Evolutionary conservation across 2,888 invertebrate genomes (phyloP).

Genomic region (Achlya flavicornis): DNA sequence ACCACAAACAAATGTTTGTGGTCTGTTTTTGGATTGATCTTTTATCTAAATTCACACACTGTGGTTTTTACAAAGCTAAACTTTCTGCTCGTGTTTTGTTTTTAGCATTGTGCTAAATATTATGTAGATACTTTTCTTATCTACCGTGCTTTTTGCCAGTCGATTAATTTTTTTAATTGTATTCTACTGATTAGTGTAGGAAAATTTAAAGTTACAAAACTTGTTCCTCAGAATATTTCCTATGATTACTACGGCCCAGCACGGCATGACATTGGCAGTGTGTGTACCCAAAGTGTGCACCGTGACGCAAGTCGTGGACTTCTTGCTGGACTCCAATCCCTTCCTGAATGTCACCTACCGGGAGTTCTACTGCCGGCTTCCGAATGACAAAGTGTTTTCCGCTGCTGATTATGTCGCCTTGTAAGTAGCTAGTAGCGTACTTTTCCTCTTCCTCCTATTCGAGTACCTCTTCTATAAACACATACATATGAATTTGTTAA

Average conservation of each 20-base stretch:
- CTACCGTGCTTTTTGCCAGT: background rate
- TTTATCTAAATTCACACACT: background rate
- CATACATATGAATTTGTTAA: too few species aligned
- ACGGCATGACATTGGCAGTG: slow-evolving; percentile 38
- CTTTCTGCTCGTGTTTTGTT: background rate
- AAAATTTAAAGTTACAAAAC: background rate
- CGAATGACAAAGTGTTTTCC: slow-evolving; percentile 57
- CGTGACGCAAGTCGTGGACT: slow-evolving; percentile 44
- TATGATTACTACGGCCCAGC: slow-evolving; percentile 19
- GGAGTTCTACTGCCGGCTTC: slow-evolving; percentile 59
- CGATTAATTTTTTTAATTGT: too few species aligned
- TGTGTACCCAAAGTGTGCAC: slow-evolving; percentile 60
- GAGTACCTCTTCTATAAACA: too few species aligned
- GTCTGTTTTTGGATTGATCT: background rate
- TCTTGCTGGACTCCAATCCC: slow-evolving; percentile 33
- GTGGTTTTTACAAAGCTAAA: background rate
- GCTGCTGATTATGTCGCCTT: slow-evolving; percentile 59
- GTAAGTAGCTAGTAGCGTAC: slow-evolving; percentile 38
- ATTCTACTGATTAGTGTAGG: background rate
- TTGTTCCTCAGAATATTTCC: slow-evolving; percentile 41
- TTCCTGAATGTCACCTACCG: slow-evolving; percentile 44
- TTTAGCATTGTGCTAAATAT: background rate
- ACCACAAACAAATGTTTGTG: too few species aligned
- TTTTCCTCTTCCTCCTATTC: too few species aligned
- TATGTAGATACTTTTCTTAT: background rate